These are phyloP conservation scores for Atherinosoma microstoma DNA, from an alignment of 2,797 vertebrate genomes.

Conservation along the genomic window DNA sequence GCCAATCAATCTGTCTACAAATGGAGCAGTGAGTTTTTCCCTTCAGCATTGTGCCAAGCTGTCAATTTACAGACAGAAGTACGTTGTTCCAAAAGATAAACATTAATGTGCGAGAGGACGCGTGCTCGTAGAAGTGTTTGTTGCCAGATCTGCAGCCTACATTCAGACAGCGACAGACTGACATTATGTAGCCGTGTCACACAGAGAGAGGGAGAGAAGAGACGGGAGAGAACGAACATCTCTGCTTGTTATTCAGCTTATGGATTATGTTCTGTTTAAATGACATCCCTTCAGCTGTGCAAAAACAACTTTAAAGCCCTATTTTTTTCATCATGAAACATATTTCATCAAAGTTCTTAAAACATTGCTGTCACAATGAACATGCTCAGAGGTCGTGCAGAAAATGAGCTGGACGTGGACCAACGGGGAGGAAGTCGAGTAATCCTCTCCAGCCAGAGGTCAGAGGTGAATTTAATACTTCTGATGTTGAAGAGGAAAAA, in stretches of 20 bases:
- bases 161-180: slow-evolving; percentile 75
- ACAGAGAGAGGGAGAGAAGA: slow-evolving; percentile 48
- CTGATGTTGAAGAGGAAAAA: slow-evolving; percentile 23
- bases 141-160: slow-evolving; percentile 70
- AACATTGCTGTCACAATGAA: slow-evolving; percentile 58
- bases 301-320: slow-evolving; percentile 73
- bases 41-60: slow-evolving; percentile 64
- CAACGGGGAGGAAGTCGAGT: slow-evolving; percentile 45
- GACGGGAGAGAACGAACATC: slow-evolving; percentile 59
- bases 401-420: slow-evolving; percentile 47
- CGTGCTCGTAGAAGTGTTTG: slow-evolving; percentile 12
- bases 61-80: slow-evolving; percentile 71
- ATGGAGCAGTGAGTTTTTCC: slow-evolving; percentile 57
- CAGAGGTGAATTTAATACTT: slow-evolving; percentile 44
- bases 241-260: slow-evolving; percentile 77
- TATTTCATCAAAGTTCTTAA: slow-evolving; percentile 71
- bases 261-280: slow-evolving; percentile 81
- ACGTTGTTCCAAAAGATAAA: slow-evolving; percentile 73
- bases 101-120: slow-evolving; percentile 60
- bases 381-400: slow-evolving; percentile 21
- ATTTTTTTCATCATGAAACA: slow-evolving; percentile 53
- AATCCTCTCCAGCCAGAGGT: slow-evolving; percentile 49
- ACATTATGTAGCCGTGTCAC: slow-evolving; percentile 72
- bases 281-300: slow-evolving; percentile 67
- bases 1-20: slow-evolving; percentile 64